A percentile compares a stretch with the other conserved stretches of the same genome.
phyloP scores from a whole-genome alignment of 2,113 vertebrate species.

The Triplophysa siluroides region DNA sequence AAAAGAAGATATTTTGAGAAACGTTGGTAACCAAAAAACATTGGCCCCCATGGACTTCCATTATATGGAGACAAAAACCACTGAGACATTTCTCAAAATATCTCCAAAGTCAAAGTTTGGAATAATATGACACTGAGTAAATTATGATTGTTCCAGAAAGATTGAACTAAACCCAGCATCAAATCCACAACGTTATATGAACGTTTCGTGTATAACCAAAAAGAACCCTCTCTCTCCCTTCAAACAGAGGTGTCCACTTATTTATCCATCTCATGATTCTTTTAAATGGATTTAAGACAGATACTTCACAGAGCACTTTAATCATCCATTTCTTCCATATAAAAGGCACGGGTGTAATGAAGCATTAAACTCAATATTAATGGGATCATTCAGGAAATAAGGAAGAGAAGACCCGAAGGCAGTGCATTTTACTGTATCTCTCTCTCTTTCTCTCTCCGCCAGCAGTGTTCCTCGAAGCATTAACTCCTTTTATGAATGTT shows the following conservation, averaged over 20 bases:
- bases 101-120: too few relatives aligned
- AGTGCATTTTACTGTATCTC: neutral
- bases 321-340: slow-evolving; percentile 39
- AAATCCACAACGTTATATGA: slow-evolving; percentile 18
- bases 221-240: slow-evolving; percentile 11
- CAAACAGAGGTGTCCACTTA: slow-evolving; percentile 7
- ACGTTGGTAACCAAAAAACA: too few relatives aligned
- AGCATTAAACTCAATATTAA: slow-evolving; percentile 41
- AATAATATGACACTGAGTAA: neutral
- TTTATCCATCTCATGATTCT: slow-evolving; percentile 47
- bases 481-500: slow-evolving; percentile 16
- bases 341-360: slow-evolving; percentile 31
- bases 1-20: too few relatives aligned
- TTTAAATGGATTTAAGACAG: slow-evolving; percentile 41
- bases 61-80: too few relatives aligned
- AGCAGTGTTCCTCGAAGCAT: slow-evolving; percentile 13
- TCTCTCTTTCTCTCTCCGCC: neutral
- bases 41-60: too few relatives aligned
- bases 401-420: neutral
- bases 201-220: slow-evolving; percentile 8
- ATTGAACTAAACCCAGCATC: slow-evolving; percentile 3
- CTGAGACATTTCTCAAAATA: too few relatives aligned
- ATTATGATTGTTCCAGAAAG: neutral
- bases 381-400: slow-evolving; percentile 27
- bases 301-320: slow-evolving; percentile 20